A percentile compares a stretch with the other conserved stretches of the same genome.
phyloP scores from a whole-genome alignment of 2,888 invertebrate species.

The Limnephilus rhombicus region DNA sequence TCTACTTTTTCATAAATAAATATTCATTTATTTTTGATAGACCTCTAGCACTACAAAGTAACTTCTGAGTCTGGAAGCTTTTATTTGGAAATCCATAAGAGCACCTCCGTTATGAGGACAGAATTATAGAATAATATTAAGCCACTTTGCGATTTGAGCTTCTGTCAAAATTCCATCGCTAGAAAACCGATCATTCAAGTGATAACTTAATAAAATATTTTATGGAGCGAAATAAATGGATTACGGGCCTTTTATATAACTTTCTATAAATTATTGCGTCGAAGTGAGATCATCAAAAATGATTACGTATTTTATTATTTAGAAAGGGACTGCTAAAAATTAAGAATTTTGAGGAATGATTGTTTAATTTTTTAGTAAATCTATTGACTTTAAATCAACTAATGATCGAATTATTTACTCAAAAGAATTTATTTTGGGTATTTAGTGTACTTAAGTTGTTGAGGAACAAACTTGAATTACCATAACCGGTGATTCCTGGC shows the following conservation, averaged over 20 bases:
- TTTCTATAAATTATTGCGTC: slow-evolving; percentile 29
- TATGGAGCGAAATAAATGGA: slow-evolving; percentile 11
- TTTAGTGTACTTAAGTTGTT: no score
- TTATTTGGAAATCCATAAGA: neutral
- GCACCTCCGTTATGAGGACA: neutral
- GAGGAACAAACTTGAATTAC: no score
- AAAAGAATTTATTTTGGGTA: no score
- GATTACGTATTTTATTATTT: neutral
- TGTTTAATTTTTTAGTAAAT: no score
- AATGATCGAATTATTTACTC: no score
- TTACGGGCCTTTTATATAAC: slow-evolving; percentile 13
- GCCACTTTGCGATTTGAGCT: neutral
- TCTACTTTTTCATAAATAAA: no score
- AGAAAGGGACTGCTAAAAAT: neutral
- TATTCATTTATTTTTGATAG: no score
- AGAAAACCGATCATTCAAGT: slow-evolving; percentile 34
- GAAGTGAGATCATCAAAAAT: neutral
- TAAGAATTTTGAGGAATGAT: neutral
- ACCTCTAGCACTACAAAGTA: neutral
- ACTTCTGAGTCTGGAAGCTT: neutral
- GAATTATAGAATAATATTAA: neutral
- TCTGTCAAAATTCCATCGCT: slow-evolving; percentile 25
- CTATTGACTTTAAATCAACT: no score
- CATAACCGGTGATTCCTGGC: no score
- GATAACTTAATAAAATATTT: slow-evolving; percentile 39